Base-by-base conservation (phyloP, 2,797 vertebrate species). In the Galagoides demidoff region DNA sequence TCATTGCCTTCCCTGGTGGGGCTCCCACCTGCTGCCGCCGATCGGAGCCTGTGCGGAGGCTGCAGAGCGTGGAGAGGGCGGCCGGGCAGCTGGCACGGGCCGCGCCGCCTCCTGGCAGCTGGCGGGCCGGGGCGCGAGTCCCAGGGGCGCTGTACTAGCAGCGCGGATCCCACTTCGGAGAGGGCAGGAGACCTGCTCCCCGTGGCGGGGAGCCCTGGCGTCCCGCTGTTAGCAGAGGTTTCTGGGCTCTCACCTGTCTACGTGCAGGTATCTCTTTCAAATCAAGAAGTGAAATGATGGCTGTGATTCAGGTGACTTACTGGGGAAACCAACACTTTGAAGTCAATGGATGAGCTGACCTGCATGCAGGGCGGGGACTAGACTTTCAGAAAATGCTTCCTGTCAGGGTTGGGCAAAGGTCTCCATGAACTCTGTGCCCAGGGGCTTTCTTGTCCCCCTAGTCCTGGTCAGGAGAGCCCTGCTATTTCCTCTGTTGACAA, bases 1-100 rank as follows among this genome's bases (percentile, higher is more conserved):
- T 97, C 94, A 97, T 96, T 92, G 94, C 25, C 34, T 97, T 59
- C 73, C 97, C 97, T 55, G 0, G 70, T 82, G 94, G 96, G 22
- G 66, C 3, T 77, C 70, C 87, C 34, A 96, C 95, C 19, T 96
- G 95, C 96, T 74, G 76, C 85, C 37, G 22, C 34, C 3, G 3
- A 95, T 90, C 20, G 0, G 0, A 86, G 74, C 37, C 86, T 66
- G 34, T 14, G 27, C 6, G 11, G 49, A 52, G 49, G 78, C 96
- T 95, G 63, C 57, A 1, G n/a, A 70, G 94, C 43, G 3, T 5
- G 1, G 55, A 86, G 95, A 89, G 91, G 82, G 78, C 31, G 16
- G 83, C 43, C 57, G 39, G 43, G 89, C 96, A 96, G 96, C 92
- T 95, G 94, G 94, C 81, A 79, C 0, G 8, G 66, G 95, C 5